Evolutionary conservation across 1,140 invertebrate genomes (phyloP).

Genomic region (Pemphigus obesinymphae): DNA sequence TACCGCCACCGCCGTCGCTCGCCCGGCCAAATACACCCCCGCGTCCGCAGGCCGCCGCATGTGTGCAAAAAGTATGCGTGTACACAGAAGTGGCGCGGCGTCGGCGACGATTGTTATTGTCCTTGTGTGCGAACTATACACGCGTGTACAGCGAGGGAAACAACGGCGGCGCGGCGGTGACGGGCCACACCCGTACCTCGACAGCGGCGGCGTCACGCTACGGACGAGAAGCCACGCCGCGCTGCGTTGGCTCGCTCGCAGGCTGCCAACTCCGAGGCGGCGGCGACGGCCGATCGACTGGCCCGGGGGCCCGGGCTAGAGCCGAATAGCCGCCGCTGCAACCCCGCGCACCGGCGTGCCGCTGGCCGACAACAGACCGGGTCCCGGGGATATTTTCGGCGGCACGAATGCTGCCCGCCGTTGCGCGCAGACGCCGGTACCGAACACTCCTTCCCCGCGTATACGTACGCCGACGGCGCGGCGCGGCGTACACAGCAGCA

Average conservation of each 20-base stretch:
- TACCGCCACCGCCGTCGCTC: neutral
- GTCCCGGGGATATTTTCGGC: constrained; percentile 24
- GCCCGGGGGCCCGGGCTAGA: neutral
- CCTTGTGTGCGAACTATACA: neutral
- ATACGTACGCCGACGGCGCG: neutral
- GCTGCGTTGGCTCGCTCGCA: neutral
- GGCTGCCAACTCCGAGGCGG: neutral
- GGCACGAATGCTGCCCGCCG: neutral
- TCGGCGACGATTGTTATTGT: constrained; percentile 4
- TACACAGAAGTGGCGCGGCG: neutral
- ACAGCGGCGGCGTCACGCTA: neutral
- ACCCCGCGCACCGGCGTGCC: neutral
- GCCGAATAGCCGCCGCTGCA: neutral
- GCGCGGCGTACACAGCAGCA: neutral
- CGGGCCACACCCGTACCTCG: neutral
- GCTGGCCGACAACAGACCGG: neutral
- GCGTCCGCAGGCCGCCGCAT: neutral
- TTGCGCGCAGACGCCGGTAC: neutral
- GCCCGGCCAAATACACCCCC: neutral
- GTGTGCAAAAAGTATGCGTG: neutral
- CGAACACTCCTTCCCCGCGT: neutral
- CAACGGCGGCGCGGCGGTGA: no score
- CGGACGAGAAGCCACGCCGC: neutral
- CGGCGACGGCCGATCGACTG: neutral
- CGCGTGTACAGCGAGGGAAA: neutral